Base-by-base conservation (phyloP, 2,113 vertebrate genomes). In the Strigops habroptila region DNA sequence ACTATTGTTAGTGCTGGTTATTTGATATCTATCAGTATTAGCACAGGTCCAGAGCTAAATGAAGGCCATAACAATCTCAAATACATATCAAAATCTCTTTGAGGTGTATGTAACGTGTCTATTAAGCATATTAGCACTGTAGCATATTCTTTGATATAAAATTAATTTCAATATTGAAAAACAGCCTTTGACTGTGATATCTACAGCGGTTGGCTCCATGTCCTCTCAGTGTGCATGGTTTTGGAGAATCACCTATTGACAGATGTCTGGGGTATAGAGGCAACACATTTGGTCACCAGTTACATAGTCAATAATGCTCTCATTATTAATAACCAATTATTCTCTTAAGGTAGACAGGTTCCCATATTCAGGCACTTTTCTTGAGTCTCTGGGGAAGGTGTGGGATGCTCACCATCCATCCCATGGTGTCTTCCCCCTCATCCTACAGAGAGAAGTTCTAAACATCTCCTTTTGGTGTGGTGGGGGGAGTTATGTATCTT, bases 21-120 rank as follows among this genome's bases (percentile, higher is more conserved):
- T 86, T 82, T 77, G 82, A 60, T 64, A 55, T 23, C 74, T 91
- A n/a, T 68, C 87, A 63, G 60, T 49, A 65, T 67, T 65, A 91
- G 8, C 21, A 14, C 43, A 69, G 70, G 82, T 46, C 69, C 76
- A 65, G 70, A 69, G 74, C 43, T 73, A 84, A 92, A 93, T 76
- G 73, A 77, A 95, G 74, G 39, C 86, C 83, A 55, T 43, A 79
- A 48, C 65, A 65, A 82, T 73, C 93, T 95, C 74, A 71, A 95
- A 64, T 18, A 71, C 8, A 9, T 33, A 84, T 48, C 77, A 41
- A 71, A 93, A 73, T 55, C 57, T 71, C 60, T 78, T 63, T 86
- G 55, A 92, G 77, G 33, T 60, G 44, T 71, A 7, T 9, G 12
- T 64, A 77, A 69, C 0, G 0, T 76, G 31, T 76, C 81, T 75